phyloP scores from a whole-genome alignment of 2,797 vertebrate species.

The Bryconaethiops microstoma region DNA sequence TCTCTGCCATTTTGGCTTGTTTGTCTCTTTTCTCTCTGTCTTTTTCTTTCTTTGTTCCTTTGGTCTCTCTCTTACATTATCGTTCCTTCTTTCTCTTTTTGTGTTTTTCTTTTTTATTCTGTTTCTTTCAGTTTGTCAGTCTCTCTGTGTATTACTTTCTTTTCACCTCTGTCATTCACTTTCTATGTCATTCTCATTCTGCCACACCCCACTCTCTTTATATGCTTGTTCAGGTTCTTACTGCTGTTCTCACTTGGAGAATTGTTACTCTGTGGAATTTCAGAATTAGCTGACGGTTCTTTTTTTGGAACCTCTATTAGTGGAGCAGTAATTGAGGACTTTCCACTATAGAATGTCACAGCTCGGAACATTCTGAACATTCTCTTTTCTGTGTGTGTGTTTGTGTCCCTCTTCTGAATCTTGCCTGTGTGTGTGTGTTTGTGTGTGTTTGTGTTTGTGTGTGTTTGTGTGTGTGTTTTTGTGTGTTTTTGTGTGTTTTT shows the following conservation, averaged over 20 bases:
- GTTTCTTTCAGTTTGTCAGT: background rate
- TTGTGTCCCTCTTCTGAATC: background rate
- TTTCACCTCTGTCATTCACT: background rate
- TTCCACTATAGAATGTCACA: constrained; percentile 11
- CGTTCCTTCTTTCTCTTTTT: no score
- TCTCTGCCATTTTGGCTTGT: no score
- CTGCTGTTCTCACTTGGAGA: background rate
- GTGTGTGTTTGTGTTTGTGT: no score
- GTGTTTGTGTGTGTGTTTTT: no score
- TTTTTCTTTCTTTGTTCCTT: background rate
- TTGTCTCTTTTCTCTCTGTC: no score
- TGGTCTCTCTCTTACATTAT: background rate
- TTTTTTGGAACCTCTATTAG: constrained; percentile 1
- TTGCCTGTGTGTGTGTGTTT: background rate
- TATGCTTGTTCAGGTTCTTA: background rate
- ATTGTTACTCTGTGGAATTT: background rate
- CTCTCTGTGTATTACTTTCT: background rate
- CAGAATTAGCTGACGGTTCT: constrained; percentile 7
- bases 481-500: no score
- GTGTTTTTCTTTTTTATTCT: no score
- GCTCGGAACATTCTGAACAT: constrained; percentile 7
- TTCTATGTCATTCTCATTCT: background rate
- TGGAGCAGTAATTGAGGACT: constrained; percentile 2
- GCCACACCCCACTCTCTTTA: background rate
- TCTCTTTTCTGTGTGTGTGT: background rate